These are phyloP conservation scores for Spongilla lacustris DNA, from an alignment of 37 sponge, comb jelly and placozoan genomes.

Conservation along the genomic window DNA sequence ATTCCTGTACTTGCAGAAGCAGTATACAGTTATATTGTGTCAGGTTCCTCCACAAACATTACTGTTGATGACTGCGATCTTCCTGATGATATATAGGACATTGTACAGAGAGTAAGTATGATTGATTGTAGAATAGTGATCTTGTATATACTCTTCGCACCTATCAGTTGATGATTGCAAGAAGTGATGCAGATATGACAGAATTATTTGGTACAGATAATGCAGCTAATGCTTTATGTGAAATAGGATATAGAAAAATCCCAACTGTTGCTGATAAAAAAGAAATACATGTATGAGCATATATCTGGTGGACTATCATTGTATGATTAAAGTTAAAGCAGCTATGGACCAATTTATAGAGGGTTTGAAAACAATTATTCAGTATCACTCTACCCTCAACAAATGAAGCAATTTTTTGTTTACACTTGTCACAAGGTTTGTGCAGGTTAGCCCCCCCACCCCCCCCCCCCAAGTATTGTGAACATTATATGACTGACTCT, in stretches of 20 bases:
- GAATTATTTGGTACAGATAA: neutral
- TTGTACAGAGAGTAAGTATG: neutral
- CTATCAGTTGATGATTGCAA: too few species aligned
- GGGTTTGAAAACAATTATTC: neutral
- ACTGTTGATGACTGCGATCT: neutral
- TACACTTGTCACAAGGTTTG: neutral
- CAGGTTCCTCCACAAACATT: neutral
- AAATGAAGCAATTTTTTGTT: neutral
- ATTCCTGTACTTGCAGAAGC: neutral
- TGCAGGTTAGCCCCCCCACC: neutral
- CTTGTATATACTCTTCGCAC: too few species aligned
- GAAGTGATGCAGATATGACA: too few species aligned
- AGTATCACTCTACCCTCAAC: neutral
- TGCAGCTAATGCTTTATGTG: neutral
- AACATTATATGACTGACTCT: too few species aligned
- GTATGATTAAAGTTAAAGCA: constrained; percentile 1
- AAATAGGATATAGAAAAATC: neutral
- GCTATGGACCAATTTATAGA: constrained; percentile 9
- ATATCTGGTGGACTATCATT: neutral
- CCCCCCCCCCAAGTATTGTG: neutral
- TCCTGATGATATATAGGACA: neutral
- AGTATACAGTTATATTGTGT: neutral
- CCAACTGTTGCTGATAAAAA: neutral
- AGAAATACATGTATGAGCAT: neutral
- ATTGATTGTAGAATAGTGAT: too few species aligned